Conservation (phyloP, 2,113 vertebrate species). For the Herpailurus yagouaroundi region DNA sequence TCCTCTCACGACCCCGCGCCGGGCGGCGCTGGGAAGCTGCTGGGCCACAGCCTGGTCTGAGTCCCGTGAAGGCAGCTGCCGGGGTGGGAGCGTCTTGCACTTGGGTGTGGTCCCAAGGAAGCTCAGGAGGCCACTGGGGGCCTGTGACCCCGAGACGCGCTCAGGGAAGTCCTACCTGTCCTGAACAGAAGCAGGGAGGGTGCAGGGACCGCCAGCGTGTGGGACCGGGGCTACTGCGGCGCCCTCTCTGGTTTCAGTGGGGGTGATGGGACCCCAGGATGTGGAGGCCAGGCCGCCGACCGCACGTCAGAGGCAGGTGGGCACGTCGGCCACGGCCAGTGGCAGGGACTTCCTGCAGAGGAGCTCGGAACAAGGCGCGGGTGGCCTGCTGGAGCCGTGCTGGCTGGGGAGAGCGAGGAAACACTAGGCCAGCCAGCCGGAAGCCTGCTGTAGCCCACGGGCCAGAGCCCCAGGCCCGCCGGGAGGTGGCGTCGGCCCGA, state of each 20-base stretch:
- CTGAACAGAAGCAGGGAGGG: neutral
- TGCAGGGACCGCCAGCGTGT: fast-evolving
- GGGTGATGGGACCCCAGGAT: neutral
- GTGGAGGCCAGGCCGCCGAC: neutral
- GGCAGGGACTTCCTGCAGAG: neutral
- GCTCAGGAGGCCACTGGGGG: neutral
- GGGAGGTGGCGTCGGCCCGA: neutral
- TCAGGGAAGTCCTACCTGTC: neutral
- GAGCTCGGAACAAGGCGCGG: neutral
- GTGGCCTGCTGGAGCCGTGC: neutral
- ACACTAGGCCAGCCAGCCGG: neutral
- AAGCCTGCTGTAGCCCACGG: fast-evolving
- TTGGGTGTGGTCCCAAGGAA: neutral
- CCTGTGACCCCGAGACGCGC: neutral
- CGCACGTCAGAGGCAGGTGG: neutral
- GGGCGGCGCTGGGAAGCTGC: neutral
- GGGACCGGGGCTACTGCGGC: fast-evolving
- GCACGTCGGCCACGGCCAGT: fast-evolving
- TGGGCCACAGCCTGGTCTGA: fast-evolving
- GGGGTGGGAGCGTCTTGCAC: too few species aligned
- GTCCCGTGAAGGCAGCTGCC: neutral
- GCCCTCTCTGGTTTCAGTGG: too few species aligned
- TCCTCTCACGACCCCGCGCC: neutral
- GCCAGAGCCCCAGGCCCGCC: neutral
- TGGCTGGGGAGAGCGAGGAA: too few species aligned